Evolutionary conservation across 2,113 vertebrate species (phyloP), one percentile per base, ranked within the genome.

Genomic region (Monopterus albus): DNA sequence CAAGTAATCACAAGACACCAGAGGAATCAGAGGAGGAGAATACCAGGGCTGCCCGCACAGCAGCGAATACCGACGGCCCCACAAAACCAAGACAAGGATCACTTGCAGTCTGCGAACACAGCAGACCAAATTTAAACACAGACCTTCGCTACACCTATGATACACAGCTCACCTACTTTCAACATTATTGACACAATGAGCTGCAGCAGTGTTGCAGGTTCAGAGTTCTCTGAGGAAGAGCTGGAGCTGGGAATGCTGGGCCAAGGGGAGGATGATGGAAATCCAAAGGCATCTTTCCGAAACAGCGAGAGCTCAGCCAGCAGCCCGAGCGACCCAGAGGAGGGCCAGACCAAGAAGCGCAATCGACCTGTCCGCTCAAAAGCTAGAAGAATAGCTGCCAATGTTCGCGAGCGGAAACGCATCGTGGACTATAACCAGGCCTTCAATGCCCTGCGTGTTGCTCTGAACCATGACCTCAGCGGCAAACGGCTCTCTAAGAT

Each of bases 361-460:
- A 91, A 87, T 18, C 81, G 96, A 12, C 96, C 96, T 0, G 92
- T 82, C n/a, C 94, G 98, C 43, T 99, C 98, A 31, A 97, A 97
- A 85, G 96, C 96, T 3, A 89, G 97, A 66, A 91, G 98, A 46
- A 94, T 96, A 81, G 96, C 98, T 0, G 98, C 98, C 80, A 99
- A 99, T 0, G 94, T 99, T 73, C 89, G 97, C 0, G 98, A 99
- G 91, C 91, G 98, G 36, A 98, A 96, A 81, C 95, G 97, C 72
- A 98, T 99, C 84, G 91, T 98, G 92, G 97, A 99, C 81, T 99
- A 99, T 92, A 99, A 99, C 83, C 95, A 97, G 83, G 97, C 97
- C 1, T 99, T 99, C 84, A 97, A 99, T 2, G 95, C 96, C 9
- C 93, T 99, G 56, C 95, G 97, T 0, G 74, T 95, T 13, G 91